phyloP scores from a whole-genome alignment of 2,888 invertebrate species.

The Lycocerus yunnanus region DNA sequence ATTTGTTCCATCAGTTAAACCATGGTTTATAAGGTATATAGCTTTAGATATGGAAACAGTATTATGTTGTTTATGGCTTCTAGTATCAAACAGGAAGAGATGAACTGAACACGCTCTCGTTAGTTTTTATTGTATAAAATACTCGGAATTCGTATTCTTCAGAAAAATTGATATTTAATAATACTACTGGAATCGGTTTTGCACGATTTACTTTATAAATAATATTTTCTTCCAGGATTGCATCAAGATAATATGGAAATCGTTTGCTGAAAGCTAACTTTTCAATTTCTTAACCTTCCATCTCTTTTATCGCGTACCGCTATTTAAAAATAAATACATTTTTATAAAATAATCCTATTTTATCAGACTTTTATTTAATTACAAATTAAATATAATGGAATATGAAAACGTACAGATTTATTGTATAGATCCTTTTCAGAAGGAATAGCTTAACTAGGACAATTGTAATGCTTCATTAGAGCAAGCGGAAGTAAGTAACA shows the following conservation, averaged over 20 bases:
- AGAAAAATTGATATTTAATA: slow-evolving; percentile 25
- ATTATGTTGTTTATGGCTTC: slow-evolving; percentile 33
- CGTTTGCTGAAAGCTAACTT: neutral
- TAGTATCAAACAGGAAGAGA: slow-evolving; percentile 35
- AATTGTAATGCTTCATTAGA: slow-evolving; percentile 41
- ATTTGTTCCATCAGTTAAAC: slow-evolving; percentile 33
- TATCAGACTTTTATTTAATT: neutral
- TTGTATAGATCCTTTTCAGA: neutral
- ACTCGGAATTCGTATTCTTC: slow-evolving; percentile 37
- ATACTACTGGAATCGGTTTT: slow-evolving; percentile 22
- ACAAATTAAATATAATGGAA: neutral
- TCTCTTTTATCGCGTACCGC: neutral
- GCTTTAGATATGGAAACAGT: slow-evolving; percentile 36
- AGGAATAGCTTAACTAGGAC: slow-evolving; percentile 31
- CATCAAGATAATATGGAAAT: neutral
- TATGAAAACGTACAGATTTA: neutral
- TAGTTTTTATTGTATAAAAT: slow-evolving; percentile 54
- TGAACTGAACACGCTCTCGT: slow-evolving; percentile 48
- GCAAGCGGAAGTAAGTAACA: slow-evolving; percentile 38
- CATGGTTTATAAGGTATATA: slow-evolving; percentile 30
- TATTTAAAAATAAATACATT: neutral
- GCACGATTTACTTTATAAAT: slow-evolving; percentile 26
- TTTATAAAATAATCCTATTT: neutral
- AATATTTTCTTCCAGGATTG: neutral
- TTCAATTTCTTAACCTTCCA: neutral